phyloP scores from a whole-genome alignment of 2,797 vertebrate species.

The Peromyscus attwateri region DNA sequence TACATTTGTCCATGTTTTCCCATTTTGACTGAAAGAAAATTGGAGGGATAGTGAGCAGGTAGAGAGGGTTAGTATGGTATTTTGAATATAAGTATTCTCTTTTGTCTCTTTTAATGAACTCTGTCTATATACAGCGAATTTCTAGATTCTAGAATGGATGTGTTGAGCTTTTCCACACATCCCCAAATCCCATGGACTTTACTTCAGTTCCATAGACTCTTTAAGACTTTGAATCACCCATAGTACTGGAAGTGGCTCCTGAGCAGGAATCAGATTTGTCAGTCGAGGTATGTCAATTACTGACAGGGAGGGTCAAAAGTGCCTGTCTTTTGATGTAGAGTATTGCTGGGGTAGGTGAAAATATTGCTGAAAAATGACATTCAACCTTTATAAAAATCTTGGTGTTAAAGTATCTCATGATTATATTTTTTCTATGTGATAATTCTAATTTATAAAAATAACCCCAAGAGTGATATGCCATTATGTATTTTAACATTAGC shows the following conservation, averaged over 20 bases:
- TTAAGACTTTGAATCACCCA: neutral
- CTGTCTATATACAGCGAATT: neutral
- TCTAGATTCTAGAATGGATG: neutral
- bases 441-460: neutral
- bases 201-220: neutral
- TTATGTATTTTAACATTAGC: conserved; percentile 13
- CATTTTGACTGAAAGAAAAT: neutral
- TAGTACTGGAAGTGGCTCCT: neutral
- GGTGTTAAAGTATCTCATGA: neutral
- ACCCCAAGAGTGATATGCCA: neutral
- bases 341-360: neutral
- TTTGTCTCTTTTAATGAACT: neutral
- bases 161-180: neutral
- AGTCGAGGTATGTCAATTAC: neutral
- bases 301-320: neutral
- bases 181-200: neutral
- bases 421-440: neutral
- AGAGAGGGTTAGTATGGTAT: neutral
- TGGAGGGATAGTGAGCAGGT: neutral
- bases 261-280: neutral
- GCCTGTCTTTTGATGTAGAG: neutral
- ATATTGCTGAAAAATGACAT: neutral
- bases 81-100: neutral
- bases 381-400: conserved; percentile 35
- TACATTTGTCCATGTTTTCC: neutral